A percentile compares a stretch with the other conserved stretches of the same genome.
Evolutionary conservation across 2,888 invertebrate species (phyloP).

Genomic region (Macaria liturata): DNA sequence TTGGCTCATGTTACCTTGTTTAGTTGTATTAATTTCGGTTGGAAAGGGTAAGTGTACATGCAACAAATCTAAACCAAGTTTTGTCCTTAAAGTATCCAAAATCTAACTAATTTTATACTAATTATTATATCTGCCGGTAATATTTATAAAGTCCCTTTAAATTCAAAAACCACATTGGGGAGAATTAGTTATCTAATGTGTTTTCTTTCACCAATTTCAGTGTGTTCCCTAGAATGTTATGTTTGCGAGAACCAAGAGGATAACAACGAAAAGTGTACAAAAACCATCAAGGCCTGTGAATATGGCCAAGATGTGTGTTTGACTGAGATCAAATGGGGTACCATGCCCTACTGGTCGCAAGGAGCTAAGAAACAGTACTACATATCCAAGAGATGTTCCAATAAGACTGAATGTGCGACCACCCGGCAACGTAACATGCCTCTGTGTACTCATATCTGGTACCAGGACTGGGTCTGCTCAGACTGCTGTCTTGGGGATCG

Average conservation of each 20-base stretch:
- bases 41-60: no score
- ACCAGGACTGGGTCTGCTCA: slow-evolving; percentile 97
- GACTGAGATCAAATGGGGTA: slow-evolving; percentile 96
- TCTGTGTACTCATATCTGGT: slow-evolving; percentile 95
- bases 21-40: no score
- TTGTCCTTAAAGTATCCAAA: no score
- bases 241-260: slow-evolving; percentile 96
- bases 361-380: slow-evolving; percentile 97
- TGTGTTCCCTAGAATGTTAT: slow-evolving; percentile 93
- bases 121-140: no score
- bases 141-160: no score
- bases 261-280: slow-evolving; percentile 95
- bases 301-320: slow-evolving; percentile 93
- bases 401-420: slow-evolving; percentile 89
- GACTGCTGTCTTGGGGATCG: slow-evolving; percentile 98
- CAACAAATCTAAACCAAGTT: no score
- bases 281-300: slow-evolving; percentile 95
- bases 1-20: no score
- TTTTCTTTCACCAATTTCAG: slow-evolving; percentile 61
- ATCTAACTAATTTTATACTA: no score
- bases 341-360: slow-evolving; percentile 97
- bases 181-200: background rate
- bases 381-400: slow-evolving; percentile 95
- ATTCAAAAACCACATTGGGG: background rate
- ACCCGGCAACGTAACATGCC: slow-evolving; percentile 88